phyloP scores from a whole-genome alignment of 2,888 invertebrate genomes.

The Aspidiotus destructor region DNA sequence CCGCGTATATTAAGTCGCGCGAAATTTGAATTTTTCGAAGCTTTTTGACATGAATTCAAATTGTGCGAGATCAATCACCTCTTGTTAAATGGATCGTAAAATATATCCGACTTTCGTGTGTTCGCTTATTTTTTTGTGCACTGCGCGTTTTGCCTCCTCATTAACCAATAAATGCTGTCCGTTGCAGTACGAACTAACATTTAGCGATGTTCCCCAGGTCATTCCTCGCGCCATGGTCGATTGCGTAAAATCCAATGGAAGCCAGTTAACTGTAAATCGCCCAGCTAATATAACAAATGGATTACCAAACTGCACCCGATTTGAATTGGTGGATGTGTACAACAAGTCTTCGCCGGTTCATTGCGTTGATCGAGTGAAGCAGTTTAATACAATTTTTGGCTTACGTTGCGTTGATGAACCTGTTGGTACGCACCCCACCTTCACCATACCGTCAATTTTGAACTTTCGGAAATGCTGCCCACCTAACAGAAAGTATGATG shows the following conservation, averaged over 20 bases:
- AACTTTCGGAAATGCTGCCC: slow-evolving; percentile 24
- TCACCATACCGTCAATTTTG: not conserved
- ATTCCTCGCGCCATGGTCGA: too few relatives aligned
- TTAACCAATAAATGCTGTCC: slow-evolving; percentile 14
- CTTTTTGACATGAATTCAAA: too few relatives aligned
- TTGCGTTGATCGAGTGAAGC: slow-evolving; percentile 11
- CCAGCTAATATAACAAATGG: too few relatives aligned
- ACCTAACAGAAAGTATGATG: slow-evolving; percentile 7
- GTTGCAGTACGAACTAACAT: slow-evolving; percentile 5
- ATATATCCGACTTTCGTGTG: too few relatives aligned
- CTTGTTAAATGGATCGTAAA: too few relatives aligned
- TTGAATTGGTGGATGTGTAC: slow-evolving; percentile 7
- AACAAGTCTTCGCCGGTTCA: slow-evolving; percentile 7
- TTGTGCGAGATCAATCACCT: slow-evolving; percentile 38
- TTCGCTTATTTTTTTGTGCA: too few relatives aligned
- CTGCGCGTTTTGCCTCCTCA: too few relatives aligned
- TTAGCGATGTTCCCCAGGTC: not conserved
- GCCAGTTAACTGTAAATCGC: too few relatives aligned
- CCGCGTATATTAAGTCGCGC: too few relatives aligned
- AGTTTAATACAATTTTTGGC: slow-evolving; percentile 8
- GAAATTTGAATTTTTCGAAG: too few relatives aligned
- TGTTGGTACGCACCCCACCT: not conserved
- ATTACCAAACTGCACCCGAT: slow-evolving; percentile 7
- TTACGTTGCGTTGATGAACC: not conserved
- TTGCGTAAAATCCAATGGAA: too few relatives aligned